phyloP scores from a whole-genome alignment of 2,797 vertebrate genomes.

The Ctenopoma multispine region DNA sequence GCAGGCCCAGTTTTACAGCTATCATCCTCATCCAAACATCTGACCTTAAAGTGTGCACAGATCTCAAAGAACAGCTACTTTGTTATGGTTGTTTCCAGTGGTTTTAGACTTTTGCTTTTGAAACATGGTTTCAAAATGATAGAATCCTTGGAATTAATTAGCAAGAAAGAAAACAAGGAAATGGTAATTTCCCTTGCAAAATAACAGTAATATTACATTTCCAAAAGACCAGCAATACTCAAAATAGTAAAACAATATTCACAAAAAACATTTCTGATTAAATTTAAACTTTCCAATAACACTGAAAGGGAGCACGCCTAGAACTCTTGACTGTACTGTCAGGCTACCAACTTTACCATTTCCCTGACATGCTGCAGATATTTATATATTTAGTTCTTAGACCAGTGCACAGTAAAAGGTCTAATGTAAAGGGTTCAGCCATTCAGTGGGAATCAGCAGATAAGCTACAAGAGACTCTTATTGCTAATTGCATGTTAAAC shows the following conservation, averaged over 20 bases:
- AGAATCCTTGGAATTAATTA: constrained; percentile 22
- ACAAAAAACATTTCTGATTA: constrained; percentile 41
- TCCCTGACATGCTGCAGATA: constrained; percentile 49
- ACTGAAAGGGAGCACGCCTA: constrained; percentile 31
- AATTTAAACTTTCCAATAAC: constrained; percentile 43
- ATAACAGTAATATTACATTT: constrained; percentile 44
- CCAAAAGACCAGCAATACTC: constrained; percentile 23
- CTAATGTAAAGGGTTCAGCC: constrained; percentile 47
- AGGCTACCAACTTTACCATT: constrained; percentile 40
- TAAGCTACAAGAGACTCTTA: constrained; percentile 28
- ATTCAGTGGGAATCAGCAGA: constrained; percentile 54
- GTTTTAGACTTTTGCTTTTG: constrained; percentile 19
- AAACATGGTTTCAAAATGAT: constrained; percentile 22
- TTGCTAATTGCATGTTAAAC: constrained; percentile 57
- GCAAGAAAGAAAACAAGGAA: constrained; percentile 10
- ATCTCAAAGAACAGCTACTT: constrained; percentile 36
- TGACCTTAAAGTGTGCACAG: constrained; percentile 54
- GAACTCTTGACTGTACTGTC: constrained; percentile 11
- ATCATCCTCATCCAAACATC: constrained; percentile 38
- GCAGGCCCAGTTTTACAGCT: constrained; percentile 48
- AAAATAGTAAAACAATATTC: constrained; percentile 19
- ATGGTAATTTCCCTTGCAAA: constrained; percentile 33
- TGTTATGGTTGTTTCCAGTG: constrained; percentile 16
- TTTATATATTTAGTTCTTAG: constrained; percentile 46
- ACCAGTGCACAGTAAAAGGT: constrained; percentile 61